These are phyloP conservation scores for Hydrolagus affinis DNA, from an alignment of 2,113 vertebrate genomes.

Conservation along the genomic window DNA sequence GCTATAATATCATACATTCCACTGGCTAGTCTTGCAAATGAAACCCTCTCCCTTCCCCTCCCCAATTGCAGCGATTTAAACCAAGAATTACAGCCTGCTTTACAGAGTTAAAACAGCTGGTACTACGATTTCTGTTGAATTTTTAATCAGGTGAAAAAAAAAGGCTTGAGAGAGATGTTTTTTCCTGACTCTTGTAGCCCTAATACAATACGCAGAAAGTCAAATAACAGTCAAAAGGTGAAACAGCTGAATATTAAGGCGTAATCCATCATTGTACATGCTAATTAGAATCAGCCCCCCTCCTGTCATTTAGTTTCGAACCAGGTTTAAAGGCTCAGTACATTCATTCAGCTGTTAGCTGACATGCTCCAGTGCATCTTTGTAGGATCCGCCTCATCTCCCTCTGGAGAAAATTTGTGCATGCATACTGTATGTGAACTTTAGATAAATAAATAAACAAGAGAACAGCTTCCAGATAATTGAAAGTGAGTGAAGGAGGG, in stretches of 20 bases:
- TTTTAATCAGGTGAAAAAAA: constrained; percentile 74
- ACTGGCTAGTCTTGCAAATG: constrained; percentile 62
- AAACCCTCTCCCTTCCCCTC: constrained; percentile 45
- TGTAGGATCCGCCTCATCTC: constrained; percentile 56
- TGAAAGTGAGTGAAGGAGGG: constrained; percentile 71
- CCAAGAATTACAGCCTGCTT: constrained; percentile 65
- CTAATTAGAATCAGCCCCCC: constrained; percentile 68
- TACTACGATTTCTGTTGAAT: constrained; percentile 68
- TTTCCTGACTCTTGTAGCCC: constrained; percentile 50
- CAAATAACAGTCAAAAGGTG: constrained; percentile 52
- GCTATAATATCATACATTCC: constrained; percentile 55
- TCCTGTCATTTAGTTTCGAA: constrained; percentile 53
- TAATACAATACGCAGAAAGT: constrained; percentile 54
- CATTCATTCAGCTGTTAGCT: constrained; percentile 69
- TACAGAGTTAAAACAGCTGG: constrained; percentile 67
- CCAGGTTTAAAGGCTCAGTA: constrained; percentile 50
- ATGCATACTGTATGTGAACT: constrained; percentile 78
- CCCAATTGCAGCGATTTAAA: constrained; percentile 66
- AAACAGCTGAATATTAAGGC: constrained; percentile 61
- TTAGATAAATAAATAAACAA: constrained; percentile 90
- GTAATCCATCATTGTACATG: constrained; percentile 64
- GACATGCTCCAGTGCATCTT: constrained; percentile 60
- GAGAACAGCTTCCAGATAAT: constrained; percentile 84
- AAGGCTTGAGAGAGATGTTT: constrained; percentile 54
- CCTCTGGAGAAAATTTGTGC: constrained; percentile 72